Evolutionary conservation across 2,888 invertebrate genomes (phyloP), one percentile per base, ranked within the genome.

Genomic region (Nowickia ferox): DNA sequence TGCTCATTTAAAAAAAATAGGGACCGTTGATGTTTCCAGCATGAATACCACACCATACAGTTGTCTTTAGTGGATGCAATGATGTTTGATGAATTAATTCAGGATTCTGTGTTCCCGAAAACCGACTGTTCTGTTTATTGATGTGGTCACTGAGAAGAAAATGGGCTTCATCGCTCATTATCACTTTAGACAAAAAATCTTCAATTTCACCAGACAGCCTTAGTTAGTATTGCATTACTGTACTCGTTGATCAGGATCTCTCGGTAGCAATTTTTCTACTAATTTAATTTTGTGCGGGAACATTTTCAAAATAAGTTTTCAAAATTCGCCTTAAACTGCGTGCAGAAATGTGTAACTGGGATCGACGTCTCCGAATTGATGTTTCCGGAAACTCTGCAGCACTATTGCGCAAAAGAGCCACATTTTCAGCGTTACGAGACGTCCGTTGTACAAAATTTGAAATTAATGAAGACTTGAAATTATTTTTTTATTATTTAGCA

Each of bases 11-110:
- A 55, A 55, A 55, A 22, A 22, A 10, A 55, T 55, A 55, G 55
- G 55, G 22, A 9, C 19, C 55, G 22, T 10, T 55, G 19, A 22
- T 55, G 55, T 55, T 55, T 55, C 55, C 55, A 22, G 55, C 55
- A 55, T 55, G 22, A 55, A n/a, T n/a, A 40, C 61, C 40, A 61
- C 17, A n/a, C n/a, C n/a, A n/a, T n/a, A 61, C 61, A 15, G 61
- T 61, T 61, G 61, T 61, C 40, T 61, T 61, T 40, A 61, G 61
- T 61, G 40, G 61, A 61, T 61, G 61, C 61, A 61, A 61, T 61
- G 8, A 61, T 61, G n/a, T 61, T 61, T 40, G 1, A 40, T 61
- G 59, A 40, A 59, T 40, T 40, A 59, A 59, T 59, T 30, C 40
- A 59, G 38, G 40, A 59, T 59, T 38, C 40, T 59, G n/a, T 59